phyloP scores from a whole-genome alignment of 2,888 invertebrate genomes.

The Argyresthia albistria region DNA sequence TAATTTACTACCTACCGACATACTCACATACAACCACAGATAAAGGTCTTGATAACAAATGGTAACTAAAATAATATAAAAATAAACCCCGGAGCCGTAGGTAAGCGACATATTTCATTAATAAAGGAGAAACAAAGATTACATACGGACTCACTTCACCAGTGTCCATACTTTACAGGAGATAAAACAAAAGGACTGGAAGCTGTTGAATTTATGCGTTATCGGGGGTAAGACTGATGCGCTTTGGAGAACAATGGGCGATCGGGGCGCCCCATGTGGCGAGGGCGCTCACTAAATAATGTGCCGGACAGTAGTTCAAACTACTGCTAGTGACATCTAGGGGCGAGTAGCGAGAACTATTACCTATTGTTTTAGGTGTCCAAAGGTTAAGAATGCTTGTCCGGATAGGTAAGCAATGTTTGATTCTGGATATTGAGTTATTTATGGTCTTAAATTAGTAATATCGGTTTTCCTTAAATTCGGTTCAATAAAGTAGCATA shows the following conservation, averaged over 20 bases:
- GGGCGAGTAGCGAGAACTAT: conserved; percentile 42
- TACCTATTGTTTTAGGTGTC: conserved; percentile 15
- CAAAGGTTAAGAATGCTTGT: conserved; percentile 17
- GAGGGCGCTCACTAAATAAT: conserved; percentile 32
- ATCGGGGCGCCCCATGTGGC: conserved; percentile 69
- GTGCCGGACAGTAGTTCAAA: conserved; percentile 8
- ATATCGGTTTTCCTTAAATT: no score
- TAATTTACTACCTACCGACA: conserved; percentile 50
- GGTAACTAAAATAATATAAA: conserved; percentile 67
- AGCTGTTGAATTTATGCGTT: conserved; percentile 65
- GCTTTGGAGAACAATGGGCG: conserved; percentile 55
- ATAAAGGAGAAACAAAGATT: conserved; percentile 68
- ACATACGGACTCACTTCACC: conserved; percentile 67
- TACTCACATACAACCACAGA: conserved; percentile 54
- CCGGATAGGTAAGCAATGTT: no score
- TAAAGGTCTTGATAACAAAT: conserved; percentile 71
- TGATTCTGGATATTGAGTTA: no score
- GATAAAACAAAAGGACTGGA: conserved; percentile 68
- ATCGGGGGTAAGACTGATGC: conserved; percentile 59
- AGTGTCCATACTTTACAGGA: conserved; percentile 68
- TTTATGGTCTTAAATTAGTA: no score
- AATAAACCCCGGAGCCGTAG: conserved; percentile 41
- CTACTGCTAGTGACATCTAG: conserved; percentile 53
- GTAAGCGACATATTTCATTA: conserved; percentile 71
- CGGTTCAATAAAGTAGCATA: no score